Base-by-base conservation (phyloP, 2,113 vertebrate species). In the Sigmodon hispidus region DNA sequence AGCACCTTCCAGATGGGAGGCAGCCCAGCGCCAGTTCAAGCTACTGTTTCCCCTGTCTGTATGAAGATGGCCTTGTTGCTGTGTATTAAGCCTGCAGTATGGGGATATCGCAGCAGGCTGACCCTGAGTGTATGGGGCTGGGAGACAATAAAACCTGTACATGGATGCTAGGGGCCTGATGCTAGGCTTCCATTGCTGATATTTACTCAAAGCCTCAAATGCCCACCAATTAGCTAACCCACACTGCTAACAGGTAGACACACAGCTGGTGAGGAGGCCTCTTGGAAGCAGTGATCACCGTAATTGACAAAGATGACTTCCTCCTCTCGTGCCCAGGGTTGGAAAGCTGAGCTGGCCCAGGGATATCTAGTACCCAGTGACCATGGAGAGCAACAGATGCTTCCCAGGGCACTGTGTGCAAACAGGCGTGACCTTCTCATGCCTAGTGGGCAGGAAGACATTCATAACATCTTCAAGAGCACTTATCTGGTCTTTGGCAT, bases 351-450 rank as follows among this genome's bases (percentile, higher is more conserved):
- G 92, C 40, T 48, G 3, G 59, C 87, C 91, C 45, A 1, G 57
- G 77, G 76, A 45, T 61, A 77, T 89, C 95, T 75, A 95, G 97
- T 24, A 29, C 98, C 92, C 95, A 77, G 98, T 90, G 98, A 98
- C 97, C 29, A 45, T 72, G 26, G 90, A 97, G 88, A 31, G 2
- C 34, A 96, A 97, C 98, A 98, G 98, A 75, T 98, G 98, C 97
- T 97, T 61, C 2, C 90, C 40, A 1, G 91, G 90, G 50, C 40
- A 87, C 97, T 70, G 81, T 97, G 55, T 63, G 93, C 96, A 98
- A 97, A 97, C 97, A 96, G 81, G 52, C 67, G 88, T 22, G 0
- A 87, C 96, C 81, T 89, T 96, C 94, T 92, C 12, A 4, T 8
- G 7, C 79, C 50, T 5, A 50, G 15, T 87, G 81, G n/a, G 1